These are phyloP conservation scores for Encarsia formosa DNA, from an alignment of 2,888 invertebrate species.

Conservation along the genomic window DNA sequence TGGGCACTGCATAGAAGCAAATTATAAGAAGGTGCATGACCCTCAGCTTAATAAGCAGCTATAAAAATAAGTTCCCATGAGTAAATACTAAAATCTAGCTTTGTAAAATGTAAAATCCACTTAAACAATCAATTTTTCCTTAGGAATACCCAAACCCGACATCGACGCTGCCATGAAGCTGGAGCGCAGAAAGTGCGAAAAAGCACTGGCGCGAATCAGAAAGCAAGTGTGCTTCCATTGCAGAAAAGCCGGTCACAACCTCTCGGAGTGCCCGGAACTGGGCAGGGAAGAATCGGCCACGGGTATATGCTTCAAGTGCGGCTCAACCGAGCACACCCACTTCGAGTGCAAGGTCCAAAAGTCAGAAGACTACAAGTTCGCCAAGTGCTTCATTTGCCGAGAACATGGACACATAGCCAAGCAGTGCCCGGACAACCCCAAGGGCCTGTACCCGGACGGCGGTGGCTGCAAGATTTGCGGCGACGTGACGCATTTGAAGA, in stretches of 20 bases:
- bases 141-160: constrained; percentile 62
- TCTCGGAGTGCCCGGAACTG: constrained; percentile 76
- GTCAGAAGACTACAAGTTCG: constrained; percentile 70
- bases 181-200: constrained; percentile 69
- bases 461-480: constrained; percentile 80
- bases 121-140: too few relatives aligned
- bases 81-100: too few relatives aligned
- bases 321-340: constrained; percentile 80
- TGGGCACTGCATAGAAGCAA: too few relatives aligned
- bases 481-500: constrained; percentile 78
- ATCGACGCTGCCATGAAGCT: constrained; percentile 64
- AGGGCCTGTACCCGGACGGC: constrained; percentile 82
- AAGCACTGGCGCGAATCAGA: constrained; percentile 62
- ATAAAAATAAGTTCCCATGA: too few relatives aligned
- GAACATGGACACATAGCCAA: constrained; percentile 83
- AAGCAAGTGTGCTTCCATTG: constrained; percentile 78
- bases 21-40: too few relatives aligned
- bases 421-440: constrained; percentile 84
- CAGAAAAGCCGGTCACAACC: constrained; percentile 71
- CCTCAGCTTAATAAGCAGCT: too few relatives aligned
- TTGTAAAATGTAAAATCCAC: too few relatives aligned
- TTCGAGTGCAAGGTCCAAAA: constrained; percentile 68
- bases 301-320: constrained; percentile 85
- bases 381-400: constrained; percentile 84
- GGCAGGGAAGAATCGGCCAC: constrained; percentile 57